Evolutionary conservation across 30 jellyfish, hydroid and myxozoan genomes (phyloP), one percentile per base, ranked within the genome.

Genomic region (Aurelia sp.): DNA sequence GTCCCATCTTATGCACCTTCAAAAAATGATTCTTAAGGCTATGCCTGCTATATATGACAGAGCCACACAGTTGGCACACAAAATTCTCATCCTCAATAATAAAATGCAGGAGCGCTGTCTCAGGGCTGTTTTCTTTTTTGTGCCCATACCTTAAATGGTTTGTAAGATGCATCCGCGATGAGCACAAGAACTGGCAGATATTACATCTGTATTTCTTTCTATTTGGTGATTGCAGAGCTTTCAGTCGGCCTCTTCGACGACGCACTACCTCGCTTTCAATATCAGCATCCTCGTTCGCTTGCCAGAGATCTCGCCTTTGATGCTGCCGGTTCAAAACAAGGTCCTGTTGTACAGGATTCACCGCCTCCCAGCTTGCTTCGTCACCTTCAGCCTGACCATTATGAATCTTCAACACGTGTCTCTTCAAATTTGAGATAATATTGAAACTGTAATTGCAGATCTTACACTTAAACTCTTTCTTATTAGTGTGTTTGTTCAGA

Each of bases 401-500:
- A 57, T 81, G 91, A 20, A 66, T 74, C 10, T 52, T 18, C 3
- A 13, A 48, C 83, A 52, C 69, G 22, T 81, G 91, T 71, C 91
- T 66, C 62, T 58, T 81, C 13, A 81, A 74, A 81, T 81, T 81
- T 11, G 91, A 81, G 17, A 69, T 55, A 33, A 40, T 58, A 67
- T 81, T 81, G 76, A 55, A 81, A 33, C 82, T 68, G 58, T 66
- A 66, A 30, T 81, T 68, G 68, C 91, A 81, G 18, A 66, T 66
- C 58, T 81, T 69, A 71, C 82, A 81, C 55, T 55, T 68, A 47
- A 63, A 81, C 31, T 68, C 77, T 35, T 50, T 81, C 53, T 33
- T 69, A 59, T 66, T 68, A 16, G 82, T 68, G 80, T 81, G 92
- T 48, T 74, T 82, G 63, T 82, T 71, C 92, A 82, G 18, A 23